phyloP scores from a whole-genome alignment of 2,797 vertebrate genomes.

The Smutsia gigantea region DNA sequence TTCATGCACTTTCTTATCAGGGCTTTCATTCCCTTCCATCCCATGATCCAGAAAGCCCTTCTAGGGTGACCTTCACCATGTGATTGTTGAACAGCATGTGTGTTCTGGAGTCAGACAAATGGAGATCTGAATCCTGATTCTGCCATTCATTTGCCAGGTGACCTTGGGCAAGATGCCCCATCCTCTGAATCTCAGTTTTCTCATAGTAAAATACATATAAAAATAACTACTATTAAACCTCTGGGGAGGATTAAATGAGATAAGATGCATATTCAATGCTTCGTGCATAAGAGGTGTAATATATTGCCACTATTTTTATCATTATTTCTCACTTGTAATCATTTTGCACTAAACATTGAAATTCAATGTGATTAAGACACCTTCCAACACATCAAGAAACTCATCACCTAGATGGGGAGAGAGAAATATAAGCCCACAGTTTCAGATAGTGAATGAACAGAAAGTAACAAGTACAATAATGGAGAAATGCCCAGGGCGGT shows the following conservation, averaged over 20 bases:
- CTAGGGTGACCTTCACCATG: neutral
- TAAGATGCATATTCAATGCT: neutral
- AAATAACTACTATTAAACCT: neutral
- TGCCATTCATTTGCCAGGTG: neutral
- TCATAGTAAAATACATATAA: neutral
- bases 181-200: neutral
- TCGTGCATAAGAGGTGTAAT: neutral
- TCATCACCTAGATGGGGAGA: neutral
- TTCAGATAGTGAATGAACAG: neutral
- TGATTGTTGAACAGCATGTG: neutral
- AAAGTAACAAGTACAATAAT: neutral
- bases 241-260: neutral
- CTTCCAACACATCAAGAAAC: neutral
- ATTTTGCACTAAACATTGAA: neutral
- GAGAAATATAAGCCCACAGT: neutral
- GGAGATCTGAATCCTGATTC: slow-evolving; percentile 1
- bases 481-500: neutral
- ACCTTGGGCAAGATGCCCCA: neutral
- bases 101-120: neutral
- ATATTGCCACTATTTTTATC: neutral
- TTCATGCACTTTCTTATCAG: neutral
- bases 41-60: neutral
- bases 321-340: neutral
- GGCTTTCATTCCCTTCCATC: neutral
- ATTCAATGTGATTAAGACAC: neutral